These are phyloP conservation scores for Chromoteleia sp. DNA, from an alignment of 2,888 invertebrate species.

Conservation along the genomic window DNA sequence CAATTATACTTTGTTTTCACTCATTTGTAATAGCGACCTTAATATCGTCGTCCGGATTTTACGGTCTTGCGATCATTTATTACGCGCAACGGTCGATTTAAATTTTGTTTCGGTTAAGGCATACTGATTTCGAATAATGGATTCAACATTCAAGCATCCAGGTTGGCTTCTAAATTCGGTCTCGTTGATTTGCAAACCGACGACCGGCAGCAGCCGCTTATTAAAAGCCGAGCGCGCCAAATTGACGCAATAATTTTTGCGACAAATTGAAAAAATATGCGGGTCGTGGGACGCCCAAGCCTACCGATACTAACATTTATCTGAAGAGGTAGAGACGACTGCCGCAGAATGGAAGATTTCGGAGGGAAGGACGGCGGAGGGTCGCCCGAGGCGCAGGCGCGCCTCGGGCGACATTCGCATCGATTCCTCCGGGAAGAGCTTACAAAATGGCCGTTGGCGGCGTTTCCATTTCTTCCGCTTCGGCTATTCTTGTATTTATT, in stretches of 20 bases:
- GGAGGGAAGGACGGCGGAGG: constrained; percentile 78
- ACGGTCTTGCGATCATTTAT: no score
- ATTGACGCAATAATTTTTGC: no score
- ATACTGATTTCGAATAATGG: no score
- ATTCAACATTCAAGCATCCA: no score
- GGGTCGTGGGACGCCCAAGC: constrained; percentile 39
- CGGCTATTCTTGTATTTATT: constrained; percentile 73
- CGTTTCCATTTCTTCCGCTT: constrained; percentile 81
- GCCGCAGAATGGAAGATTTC: constrained; percentile 70
- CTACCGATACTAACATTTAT: constrained; percentile 76
- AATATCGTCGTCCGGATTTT: no score
- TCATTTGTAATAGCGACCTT: no score
- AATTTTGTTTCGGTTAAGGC: no score
- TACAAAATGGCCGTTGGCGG: constrained; percentile 85
- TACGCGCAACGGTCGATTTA: no score
- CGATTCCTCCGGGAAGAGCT: constrained; percentile 85
- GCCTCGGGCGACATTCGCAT: constrained; percentile 84
- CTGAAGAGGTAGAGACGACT: constrained; percentile 74
- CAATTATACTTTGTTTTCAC: no score
- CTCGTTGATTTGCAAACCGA: no score
- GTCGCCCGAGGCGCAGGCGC: constrained; percentile 84
- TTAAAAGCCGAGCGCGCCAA: no score
- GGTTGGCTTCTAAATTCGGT: no score
- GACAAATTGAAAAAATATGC: constrained; percentile 25
- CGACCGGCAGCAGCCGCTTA: not conserved